Evolutionary conservation across 2,113 vertebrate species (phyloP).

Genomic region (Hippolais icterina): DNA sequence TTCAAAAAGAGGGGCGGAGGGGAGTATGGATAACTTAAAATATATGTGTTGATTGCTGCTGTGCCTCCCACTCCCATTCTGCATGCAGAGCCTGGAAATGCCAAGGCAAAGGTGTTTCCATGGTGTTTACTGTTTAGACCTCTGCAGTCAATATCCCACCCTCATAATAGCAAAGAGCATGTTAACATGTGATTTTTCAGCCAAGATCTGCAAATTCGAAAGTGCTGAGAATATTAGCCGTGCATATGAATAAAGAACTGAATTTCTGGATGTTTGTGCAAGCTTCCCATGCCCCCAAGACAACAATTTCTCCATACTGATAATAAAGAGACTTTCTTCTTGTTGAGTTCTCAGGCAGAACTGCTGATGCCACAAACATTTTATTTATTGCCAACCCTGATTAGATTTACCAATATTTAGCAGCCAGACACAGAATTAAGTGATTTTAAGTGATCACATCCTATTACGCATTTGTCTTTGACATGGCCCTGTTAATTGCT

Average conservation of each 20-base stretch:
- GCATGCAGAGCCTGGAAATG: not conserved
- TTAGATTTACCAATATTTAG: slow-evolving; percentile 30
- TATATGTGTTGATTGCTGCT: not conserved
- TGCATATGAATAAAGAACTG: not conserved
- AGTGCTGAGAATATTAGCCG: not conserved
- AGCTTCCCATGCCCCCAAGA: not conserved
- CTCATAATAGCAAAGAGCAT: not conserved
- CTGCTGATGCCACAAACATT: slow-evolving; percentile 34
- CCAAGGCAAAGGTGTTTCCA: slow-evolving; percentile 52
- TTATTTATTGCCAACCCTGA: slow-evolving; percentile 6
- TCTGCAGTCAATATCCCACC: not conserved
- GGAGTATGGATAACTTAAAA: not conserved
- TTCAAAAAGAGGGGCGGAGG: not conserved
- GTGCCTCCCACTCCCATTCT: not conserved
- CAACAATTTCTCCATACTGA: not conserved
- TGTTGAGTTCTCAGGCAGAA: not conserved
- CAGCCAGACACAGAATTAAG: slow-evolving; percentile 23
- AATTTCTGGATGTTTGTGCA: not conserved
- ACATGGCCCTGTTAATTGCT: not conserved
- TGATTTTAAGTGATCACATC: not conserved
- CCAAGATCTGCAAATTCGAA: not conserved
- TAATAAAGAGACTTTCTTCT: slow-evolving; percentile 1
- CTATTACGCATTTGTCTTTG: slow-evolving; percentile 33
- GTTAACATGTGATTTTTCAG: slow-evolving; percentile 21
- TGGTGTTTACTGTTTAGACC: slow-evolving; percentile 31